Percentiles rank a stretch among this genome's conserved stretches.
These are phyloP conservation scores for Patella pellucida DNA, from an alignment of 2,888 invertebrate species.

Conservation along the genomic window DNA sequence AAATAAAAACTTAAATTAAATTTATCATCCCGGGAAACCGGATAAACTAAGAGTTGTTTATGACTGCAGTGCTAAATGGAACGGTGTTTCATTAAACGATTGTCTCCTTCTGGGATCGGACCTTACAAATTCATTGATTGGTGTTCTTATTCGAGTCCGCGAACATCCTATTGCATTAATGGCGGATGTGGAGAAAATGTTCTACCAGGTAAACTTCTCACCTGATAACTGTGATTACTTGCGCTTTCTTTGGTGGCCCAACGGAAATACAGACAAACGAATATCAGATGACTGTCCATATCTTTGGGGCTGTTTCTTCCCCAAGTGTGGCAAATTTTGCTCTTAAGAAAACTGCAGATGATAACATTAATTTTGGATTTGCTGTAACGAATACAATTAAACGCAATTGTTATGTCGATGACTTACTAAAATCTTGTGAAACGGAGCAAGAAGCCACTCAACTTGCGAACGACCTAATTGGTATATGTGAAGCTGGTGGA, in stretches of 20 bases:
- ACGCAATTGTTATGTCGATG: conserved; percentile 15
- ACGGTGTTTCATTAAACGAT: conserved; percentile 18
- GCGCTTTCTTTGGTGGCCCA: conserved; percentile 22
- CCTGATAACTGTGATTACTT: conserved; percentile 19
- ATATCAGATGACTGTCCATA: conserved; percentile 12
- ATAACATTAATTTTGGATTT: not conserved
- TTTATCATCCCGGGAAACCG: conserved; percentile 28
- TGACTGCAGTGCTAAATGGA: conserved; percentile 21
- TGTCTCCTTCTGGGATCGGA: conserved; percentile 24
- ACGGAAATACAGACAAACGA: conserved; percentile 10
- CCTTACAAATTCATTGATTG: conserved; percentile 21
- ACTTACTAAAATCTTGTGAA: conserved; percentile 14
- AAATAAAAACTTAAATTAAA: too few species aligned
- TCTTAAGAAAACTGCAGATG: not conserved
- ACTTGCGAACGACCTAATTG: not conserved
- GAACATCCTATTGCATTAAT: conserved; percentile 22
- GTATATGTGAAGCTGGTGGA: not conserved
- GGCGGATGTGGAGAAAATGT: conserved; percentile 27
- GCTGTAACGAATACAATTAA: not conserved
- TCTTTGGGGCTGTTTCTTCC: conserved; percentile 8
- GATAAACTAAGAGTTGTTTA: conserved; percentile 16
- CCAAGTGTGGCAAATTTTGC: conserved; percentile 17
- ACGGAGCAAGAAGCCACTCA: conserved; percentile 11
- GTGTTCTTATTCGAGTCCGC: conserved; percentile 20
- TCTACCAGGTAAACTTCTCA: conserved; percentile 18